Conservation (phyloP, 2,888 invertebrate genomes). For the Hemicrepidius hirtus region DNA sequence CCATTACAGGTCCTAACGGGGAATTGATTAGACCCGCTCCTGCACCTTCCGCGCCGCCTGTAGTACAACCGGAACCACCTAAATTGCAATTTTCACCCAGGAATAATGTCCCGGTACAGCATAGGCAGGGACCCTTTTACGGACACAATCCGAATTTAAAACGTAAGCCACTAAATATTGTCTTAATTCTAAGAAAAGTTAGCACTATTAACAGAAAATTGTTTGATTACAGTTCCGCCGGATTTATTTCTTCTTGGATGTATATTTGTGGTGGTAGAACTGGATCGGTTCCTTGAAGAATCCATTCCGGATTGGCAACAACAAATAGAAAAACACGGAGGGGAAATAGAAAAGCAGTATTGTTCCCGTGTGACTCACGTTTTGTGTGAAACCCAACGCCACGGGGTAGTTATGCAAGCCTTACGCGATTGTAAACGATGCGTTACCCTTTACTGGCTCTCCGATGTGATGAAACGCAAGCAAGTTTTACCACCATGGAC, state of each 20-base stretch:
- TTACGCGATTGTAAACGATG: conserved; percentile 81
- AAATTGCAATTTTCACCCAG: conserved; percentile 70
- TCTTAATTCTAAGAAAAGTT: too few species aligned
- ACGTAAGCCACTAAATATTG: conserved; percentile 66
- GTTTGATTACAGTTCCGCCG: conserved; percentile 79
- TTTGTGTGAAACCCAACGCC: conserved; percentile 91
- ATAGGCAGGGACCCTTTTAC: conserved; percentile 82
- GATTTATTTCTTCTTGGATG: conserved; percentile 94
- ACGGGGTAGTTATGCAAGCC: conserved; percentile 92
- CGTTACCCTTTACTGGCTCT: conserved; percentile 92
- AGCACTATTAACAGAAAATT: too few species aligned
- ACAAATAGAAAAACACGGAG: conserved; percentile 69
- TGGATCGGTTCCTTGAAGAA: conserved; percentile 67
- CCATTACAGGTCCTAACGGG: conserved; percentile 70
- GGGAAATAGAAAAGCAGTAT: conserved; percentile 90
- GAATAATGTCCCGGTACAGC: conserved; percentile 72
- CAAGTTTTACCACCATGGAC: conserved; percentile 95
- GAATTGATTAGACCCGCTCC: conserved; percentile 70
- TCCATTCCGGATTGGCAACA: conserved; percentile 68
- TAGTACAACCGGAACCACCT: conserved; percentile 68
- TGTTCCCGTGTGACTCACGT: conserved; percentile 93
- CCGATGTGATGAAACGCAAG: conserved; percentile 90
- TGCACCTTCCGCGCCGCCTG: conserved; percentile 72
- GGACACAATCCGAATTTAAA: conserved; percentile 95
- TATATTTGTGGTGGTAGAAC: conserved; percentile 83